Evolutionary conservation across 2,888 invertebrate genomes (phyloP), one percentile per base, ranked within the genome.

Genomic region (Agapetus fuscipes): DNA sequence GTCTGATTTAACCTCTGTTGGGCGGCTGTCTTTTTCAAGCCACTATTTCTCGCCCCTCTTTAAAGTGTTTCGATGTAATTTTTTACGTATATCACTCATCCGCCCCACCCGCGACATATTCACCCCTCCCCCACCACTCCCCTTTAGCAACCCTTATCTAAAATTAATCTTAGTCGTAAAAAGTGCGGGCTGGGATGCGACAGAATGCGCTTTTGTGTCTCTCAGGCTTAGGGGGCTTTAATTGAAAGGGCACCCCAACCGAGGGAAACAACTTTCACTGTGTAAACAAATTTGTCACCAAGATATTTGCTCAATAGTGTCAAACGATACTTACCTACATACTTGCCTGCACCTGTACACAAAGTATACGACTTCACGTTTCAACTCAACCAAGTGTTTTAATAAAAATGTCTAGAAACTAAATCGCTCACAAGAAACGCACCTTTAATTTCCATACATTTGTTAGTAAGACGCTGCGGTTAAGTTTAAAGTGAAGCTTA

Each of bases 141-240:
- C 42, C 46, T 34, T 41, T 27, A 25, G 34, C n/a, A n/a, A n/a
- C 34, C 38, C 43, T 46, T 46, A 46, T 46, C 46, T 46, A 36
- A 43, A 46, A 43, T 46, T 46, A 46, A 46, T 46, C 46, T 46
- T 32, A 27, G 46, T 46, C 46, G 46, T 46, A 46, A 46, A 46
- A 43, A 46, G 16, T 27, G 41, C 11, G 14, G 27, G 27, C 35
- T 16, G 34, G 39, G 41, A 34, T 24, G 30, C 17, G 29, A 29
- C 30, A 16, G 26, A 30, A 34, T 40, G 39, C 39, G 41, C 45
- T 41, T 38, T 45, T 45, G 38, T 45, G 37, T 37, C 30, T 30
- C 34, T 17, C 30, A 17, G 17, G 34, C 13, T 30, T 20, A 17
- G 29, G 32, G 30, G 30, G 28, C 37, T 29, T 39, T 42, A 45